These are phyloP conservation scores for Zeuzera pyrina DNA, from an alignment of 2,888 invertebrate genomes.

Conservation along the genomic window DNA sequence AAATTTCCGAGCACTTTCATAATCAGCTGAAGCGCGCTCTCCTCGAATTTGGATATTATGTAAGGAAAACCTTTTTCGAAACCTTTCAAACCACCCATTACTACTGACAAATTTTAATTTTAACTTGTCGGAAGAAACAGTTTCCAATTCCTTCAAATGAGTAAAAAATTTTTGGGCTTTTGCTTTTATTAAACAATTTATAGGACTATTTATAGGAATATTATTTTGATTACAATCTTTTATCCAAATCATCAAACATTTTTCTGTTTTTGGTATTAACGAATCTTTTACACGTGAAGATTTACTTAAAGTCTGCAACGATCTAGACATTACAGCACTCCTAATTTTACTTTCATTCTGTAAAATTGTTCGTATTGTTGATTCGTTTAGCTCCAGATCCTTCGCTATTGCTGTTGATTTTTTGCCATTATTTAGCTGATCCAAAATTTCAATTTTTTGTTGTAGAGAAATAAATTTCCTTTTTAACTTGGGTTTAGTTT, in stretches of 20 bases:
- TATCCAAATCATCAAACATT: conserved; percentile 7
- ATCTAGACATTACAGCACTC: conserved; percentile 5
- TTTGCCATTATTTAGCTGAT: conserved; percentile 5
- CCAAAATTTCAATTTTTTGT: conserved; percentile 3
- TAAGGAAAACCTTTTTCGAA: conserved; percentile 14
- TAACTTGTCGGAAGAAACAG: conserved; percentile 2
- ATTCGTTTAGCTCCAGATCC: conserved; percentile 5
- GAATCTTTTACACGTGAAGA: conserved; percentile 9
- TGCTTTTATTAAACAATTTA: conserved; percentile 5
- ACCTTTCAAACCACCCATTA: conserved; percentile 6
- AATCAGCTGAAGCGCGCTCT: not conserved
- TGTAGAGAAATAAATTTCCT: conserved; percentile 4
- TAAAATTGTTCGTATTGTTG: conserved; percentile 8
- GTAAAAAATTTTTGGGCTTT: conserved; percentile 4
- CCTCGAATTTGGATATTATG: conserved; percentile 7
- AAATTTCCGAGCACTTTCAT: not conserved
- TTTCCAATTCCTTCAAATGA: conserved; percentile 5
- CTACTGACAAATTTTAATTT: conserved; percentile 1
- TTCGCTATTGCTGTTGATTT: conserved; percentile 5
- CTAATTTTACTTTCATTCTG: conserved; percentile 8
- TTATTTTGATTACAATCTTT: conserved; percentile 3
- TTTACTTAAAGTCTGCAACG: conserved; percentile 5
- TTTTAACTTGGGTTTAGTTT: conserved; percentile 4
- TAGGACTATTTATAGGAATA: conserved; percentile 5
- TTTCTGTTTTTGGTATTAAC: conserved; percentile 7